Base-by-base conservation (phyloP, 2,797 vertebrate genomes). In the Erithacus rubecula region DNA sequence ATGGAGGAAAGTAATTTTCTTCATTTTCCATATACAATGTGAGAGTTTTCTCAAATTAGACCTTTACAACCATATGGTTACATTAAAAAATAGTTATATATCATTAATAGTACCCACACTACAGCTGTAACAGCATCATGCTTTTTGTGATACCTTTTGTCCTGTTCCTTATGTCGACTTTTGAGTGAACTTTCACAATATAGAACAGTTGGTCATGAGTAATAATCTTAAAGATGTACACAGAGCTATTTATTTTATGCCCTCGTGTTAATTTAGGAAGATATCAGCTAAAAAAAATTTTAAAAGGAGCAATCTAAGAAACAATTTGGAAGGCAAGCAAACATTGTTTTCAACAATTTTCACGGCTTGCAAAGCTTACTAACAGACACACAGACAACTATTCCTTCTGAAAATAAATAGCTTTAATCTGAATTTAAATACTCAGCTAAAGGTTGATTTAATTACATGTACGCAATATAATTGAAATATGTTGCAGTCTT, bases 391-490 rank as follows among this genome's bases (percentile, higher is more conserved):
- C 20, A 89, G 32, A 87, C 22, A 79, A 30, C 56, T 69, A 60
- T 52, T 83, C n/a, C 34, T 89, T 94, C 67, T 81, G 52, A 88
- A 89, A 93, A 56, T 12, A 91, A 94, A 67, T 14, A 68, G 5
- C 46, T 89, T 95, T 89, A 29, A 79, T 77, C 26, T 89, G 70
- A 95, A 89, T 94, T 82, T 63, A 83, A 96, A 92, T 78, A 34
- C n/a, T 90, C 59, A 76, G 49, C 16, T 71, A 47, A 53, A 53
- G 34, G 15, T 74, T 70, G 24, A 77, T 82, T 83, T 88, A 93
- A 76, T 85, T 92, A 44, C 37, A 67, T 6, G 2, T 82, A 34
- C 26, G 30, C 56, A 62, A 49, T 87, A 93, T 55, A 87, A 92
- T 14, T 91, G 44, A 74, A 86, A 63, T 71, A 78, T 69, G 77